A percentile compares a stretch with the other conserved stretches of the same genome.
Evolutionary conservation across 2,113 vertebrate genomes (phyloP).

Genomic region (Callipepla squamata): DNA sequence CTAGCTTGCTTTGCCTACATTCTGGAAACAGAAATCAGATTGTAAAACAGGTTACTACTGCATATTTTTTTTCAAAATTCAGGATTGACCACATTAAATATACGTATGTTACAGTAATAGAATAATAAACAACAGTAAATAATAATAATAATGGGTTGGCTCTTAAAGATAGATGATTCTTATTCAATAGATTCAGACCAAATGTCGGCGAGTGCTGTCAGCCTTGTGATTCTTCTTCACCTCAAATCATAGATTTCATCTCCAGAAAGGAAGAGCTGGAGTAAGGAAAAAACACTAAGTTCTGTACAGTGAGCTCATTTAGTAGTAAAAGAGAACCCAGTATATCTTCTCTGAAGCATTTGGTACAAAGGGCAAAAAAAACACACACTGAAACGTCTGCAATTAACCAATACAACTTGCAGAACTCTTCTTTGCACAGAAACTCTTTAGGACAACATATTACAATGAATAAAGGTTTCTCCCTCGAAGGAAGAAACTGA

Average conservation of each 20-base stretch:
- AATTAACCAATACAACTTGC: slow-evolving; percentile 51
- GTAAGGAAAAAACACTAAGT: neutral
- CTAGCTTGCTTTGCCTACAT: neutral
- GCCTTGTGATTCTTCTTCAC: neutral
- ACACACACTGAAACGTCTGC: neutral
- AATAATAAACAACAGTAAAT: neutral
- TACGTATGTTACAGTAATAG: neutral
- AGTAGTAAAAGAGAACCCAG: neutral
- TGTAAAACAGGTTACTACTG: neutral
- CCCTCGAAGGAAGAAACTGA: neutral
- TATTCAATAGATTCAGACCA: neutral
- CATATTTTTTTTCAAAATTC: neutral
- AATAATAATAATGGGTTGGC: neutral
- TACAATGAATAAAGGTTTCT: slow-evolving; percentile 27
- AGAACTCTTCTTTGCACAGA: slow-evolving; percentile 59
- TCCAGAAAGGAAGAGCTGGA: neutral
- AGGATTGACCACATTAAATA: neutral
- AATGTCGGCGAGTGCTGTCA: neutral
- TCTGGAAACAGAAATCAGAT: neutral
- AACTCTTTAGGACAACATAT: slow-evolving; percentile 10
- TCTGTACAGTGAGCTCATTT: neutral
- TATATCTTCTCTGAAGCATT: neutral
- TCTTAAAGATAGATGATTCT: neutral
- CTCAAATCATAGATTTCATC: neutral
- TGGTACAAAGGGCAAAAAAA: neutral